A percentile compares a stretch with the other conserved stretches of the same genome.
Evolutionary conservation across 2,113 vertebrate species (phyloP).

Genomic region (Odontophorus gujanensis): DNA sequence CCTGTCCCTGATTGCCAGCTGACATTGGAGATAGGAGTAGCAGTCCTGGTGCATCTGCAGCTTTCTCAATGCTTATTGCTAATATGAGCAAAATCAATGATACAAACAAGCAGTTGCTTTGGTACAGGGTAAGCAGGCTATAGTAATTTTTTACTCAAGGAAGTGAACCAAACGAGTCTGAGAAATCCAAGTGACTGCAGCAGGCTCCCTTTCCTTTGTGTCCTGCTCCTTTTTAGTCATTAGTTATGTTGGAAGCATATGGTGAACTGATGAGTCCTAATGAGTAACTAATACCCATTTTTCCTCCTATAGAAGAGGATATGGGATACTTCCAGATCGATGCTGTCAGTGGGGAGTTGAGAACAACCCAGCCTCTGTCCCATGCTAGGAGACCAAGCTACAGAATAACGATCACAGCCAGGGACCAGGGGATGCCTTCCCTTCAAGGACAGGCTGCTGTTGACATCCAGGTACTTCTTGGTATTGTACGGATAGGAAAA

Average conservation of each 20-base stretch:
- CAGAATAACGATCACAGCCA: slow-evolving; percentile 80
- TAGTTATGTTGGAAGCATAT: not conserved
- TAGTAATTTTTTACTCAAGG: not conserved
- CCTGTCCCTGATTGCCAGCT: not conserved
- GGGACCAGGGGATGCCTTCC: slow-evolving; percentile 81
- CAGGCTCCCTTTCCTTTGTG: not conserved
- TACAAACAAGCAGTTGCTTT: not conserved
- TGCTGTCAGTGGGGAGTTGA: slow-evolving; percentile 84
- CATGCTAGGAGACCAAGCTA: slow-evolving; percentile 73
- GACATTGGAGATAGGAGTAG: not conserved
- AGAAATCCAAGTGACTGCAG: not conserved
- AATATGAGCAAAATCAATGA: not conserved
- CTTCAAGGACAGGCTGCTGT: slow-evolving; percentile 81
- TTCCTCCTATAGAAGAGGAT: slow-evolving; percentile 66
- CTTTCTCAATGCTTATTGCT: not conserved
- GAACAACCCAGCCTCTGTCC: slow-evolving; percentile 78
- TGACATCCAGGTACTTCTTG: slow-evolving; percentile 83
- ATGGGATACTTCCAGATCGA: slow-evolving; percentile 86
- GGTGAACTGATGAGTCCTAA: not conserved
- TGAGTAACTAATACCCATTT: not conserved
- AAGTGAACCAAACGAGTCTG: not conserved
- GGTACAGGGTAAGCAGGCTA: not conserved
- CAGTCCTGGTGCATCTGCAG: not conserved
- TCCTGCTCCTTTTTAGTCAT: not conserved
- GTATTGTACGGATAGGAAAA: fast-evolving